A percentile compares a stretch with the other conserved stretches of the same genome.
phyloP scores from a whole-genome alignment of 2,888 invertebrate genomes.

The Cordilura impudica region DNA sequence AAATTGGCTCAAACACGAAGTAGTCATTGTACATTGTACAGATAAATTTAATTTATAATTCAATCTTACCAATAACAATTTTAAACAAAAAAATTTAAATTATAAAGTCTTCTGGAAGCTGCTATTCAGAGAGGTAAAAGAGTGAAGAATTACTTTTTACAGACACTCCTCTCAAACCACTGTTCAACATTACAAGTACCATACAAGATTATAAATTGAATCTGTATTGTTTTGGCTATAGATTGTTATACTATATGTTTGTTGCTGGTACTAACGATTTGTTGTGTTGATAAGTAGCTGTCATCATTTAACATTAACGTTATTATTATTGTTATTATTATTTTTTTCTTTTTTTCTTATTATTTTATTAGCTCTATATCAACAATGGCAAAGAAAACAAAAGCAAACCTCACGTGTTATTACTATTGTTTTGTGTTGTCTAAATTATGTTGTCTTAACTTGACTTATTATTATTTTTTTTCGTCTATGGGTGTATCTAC shows the following conservation, averaged over 20 bases:
- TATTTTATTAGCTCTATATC: neutral
- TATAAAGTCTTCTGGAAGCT: too few relatives aligned
- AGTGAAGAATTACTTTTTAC: too few relatives aligned
- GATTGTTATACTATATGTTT: neutral
- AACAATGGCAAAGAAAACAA: neutral
- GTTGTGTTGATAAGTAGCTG: constrained; percentile 9
- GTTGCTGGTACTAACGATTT: neutral
- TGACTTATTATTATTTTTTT: neutral
- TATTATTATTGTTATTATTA: too few relatives aligned
- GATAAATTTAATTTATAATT: too few relatives aligned
- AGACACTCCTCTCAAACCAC: neutral
- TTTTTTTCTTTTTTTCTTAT: too few relatives aligned
- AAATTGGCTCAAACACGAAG: too few relatives aligned
- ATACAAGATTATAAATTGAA: neutral
- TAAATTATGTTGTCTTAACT: neutral
- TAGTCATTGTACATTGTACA: too few relatives aligned
- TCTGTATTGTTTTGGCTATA: neutral
- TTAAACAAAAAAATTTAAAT: too few relatives aligned
- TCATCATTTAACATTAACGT: constrained; percentile 10
- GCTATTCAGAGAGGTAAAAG: too few relatives aligned
- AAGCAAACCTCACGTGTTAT: constrained; percentile 8
- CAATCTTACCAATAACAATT: too few relatives aligned
- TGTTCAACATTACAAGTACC: neutral
- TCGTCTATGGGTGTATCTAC: neutral
- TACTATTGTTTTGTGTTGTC: constrained; percentile 1